Conservation (phyloP, 2,888 invertebrate genomes). For the Drosophila mercatorum region DNA sequence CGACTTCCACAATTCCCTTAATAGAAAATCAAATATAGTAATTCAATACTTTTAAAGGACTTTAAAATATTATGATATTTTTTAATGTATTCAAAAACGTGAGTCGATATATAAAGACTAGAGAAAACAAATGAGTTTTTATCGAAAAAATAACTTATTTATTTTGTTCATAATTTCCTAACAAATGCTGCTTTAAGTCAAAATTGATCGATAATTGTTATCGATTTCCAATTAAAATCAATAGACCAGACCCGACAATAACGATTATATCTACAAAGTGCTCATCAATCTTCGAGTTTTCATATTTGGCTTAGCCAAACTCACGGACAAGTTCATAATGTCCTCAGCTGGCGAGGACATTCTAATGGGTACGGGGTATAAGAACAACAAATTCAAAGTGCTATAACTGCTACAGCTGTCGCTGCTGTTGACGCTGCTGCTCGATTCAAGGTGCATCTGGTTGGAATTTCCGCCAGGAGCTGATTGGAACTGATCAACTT, state of each 20-base stretch:
- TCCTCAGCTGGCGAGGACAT: background rate
- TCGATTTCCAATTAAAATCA: too few species aligned
- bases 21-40: too few species aligned
- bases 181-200: too few species aligned
- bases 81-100: too few species aligned
- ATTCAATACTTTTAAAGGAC: too few species aligned
- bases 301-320: background rate
- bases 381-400: constrained; percentile 7
- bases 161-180: too few species aligned
- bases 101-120: too few species aligned
- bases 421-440: background rate
- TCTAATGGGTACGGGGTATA: constrained; percentile 3
- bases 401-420: background rate
- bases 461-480: constrained; percentile 56
- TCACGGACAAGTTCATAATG: background rate
- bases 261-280: background rate
- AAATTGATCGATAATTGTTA: too few species aligned
- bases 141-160: too few species aligned
- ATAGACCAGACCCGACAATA: background rate
- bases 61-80: too few species aligned
- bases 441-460: constrained; percentile 50
- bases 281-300: background rate
- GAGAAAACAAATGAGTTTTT: too few species aligned
- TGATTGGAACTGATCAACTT: constrained; percentile 62
- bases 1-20: too few species aligned